Conservation (phyloP, 2,888 invertebrate genomes). For the Leptura quadrifasciata region DNA sequence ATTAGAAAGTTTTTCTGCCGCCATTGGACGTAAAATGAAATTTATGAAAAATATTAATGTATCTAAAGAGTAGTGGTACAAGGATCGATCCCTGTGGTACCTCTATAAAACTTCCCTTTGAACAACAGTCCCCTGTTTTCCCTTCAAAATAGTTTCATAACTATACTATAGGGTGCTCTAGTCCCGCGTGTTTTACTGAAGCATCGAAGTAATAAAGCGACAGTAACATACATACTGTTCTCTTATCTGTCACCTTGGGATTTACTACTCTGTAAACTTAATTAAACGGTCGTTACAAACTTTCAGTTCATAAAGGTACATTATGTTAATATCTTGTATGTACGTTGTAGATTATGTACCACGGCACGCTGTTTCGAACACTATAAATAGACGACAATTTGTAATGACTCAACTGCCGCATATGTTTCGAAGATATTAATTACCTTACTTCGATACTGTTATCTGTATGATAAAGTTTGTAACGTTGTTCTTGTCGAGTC, state of each 20-base stretch:
- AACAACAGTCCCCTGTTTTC: too few species aligned
- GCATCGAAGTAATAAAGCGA: neutral
- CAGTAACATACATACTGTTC: neutral
- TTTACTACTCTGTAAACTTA: neutral
- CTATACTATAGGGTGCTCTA: too few species aligned
- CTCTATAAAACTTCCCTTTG: too few species aligned
- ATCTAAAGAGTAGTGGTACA: too few species aligned
- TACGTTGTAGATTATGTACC: neutral
- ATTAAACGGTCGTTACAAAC: neutral
- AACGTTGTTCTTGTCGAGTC: slow-evolving; percentile 35
- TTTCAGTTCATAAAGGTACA: neutral
- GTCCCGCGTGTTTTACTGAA: too few species aligned
- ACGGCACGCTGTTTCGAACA: neutral
- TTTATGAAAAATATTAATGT: too few species aligned
- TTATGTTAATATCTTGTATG: neutral
- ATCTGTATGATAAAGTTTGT: slow-evolving; percentile 26
- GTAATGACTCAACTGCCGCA: slow-evolving; percentile 25
- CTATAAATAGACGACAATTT: slow-evolving; percentile 26
- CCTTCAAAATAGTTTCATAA: too few species aligned
- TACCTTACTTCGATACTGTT: slow-evolving; percentile 29
- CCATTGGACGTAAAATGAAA: too few species aligned
- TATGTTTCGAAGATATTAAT: slow-evolving; percentile 32
- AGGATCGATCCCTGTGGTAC: too few species aligned
- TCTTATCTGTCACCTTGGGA: too few species aligned
- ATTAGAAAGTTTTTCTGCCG: too few species aligned